A percentile compares a stretch with the other conserved stretches of the same genome.
These are phyloP conservation scores for Excalfactoria chinensis DNA, from an alignment of 2,113 vertebrate genomes.

Conservation along the genomic window DNA sequence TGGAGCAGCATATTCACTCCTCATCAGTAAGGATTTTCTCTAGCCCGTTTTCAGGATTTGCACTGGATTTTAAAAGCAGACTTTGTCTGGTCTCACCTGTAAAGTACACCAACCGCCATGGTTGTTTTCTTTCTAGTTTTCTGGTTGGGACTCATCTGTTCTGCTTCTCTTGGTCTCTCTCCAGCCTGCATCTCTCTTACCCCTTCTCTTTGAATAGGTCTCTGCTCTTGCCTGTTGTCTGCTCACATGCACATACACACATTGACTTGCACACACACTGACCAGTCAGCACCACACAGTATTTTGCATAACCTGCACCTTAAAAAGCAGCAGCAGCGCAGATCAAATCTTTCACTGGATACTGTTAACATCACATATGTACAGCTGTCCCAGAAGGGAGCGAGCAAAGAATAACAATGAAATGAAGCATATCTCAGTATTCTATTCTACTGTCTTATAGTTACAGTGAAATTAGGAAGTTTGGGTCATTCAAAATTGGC, in stretches of 20 bases:
- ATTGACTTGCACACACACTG: not conserved
- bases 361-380: not conserved
- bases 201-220: not conserved
- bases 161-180: not conserved
- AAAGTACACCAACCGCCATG: not conserved
- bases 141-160: not conserved
- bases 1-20: not conserved
- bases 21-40: not conserved
- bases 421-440: not conserved
- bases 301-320: not conserved
- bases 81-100: not conserved
- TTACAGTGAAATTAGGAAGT: not conserved
- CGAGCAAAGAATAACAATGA: not conserved
- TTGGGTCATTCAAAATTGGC: not conserved
- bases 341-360: not conserved
- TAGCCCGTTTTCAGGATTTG: not conserved
- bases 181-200: not conserved
- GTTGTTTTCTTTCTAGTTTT: not conserved
- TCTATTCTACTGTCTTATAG: not conserved
- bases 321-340: not conserved
- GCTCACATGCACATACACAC: fast-evolving
- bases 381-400: not conserved
- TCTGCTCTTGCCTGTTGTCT: not conserved
- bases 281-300: not conserved
- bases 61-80: not conserved